Percentiles rank a stretch among this genome's conserved stretches.
Conservation (phyloP, 2,888 invertebrate genomes). For the Pandemis corylana region DNA sequence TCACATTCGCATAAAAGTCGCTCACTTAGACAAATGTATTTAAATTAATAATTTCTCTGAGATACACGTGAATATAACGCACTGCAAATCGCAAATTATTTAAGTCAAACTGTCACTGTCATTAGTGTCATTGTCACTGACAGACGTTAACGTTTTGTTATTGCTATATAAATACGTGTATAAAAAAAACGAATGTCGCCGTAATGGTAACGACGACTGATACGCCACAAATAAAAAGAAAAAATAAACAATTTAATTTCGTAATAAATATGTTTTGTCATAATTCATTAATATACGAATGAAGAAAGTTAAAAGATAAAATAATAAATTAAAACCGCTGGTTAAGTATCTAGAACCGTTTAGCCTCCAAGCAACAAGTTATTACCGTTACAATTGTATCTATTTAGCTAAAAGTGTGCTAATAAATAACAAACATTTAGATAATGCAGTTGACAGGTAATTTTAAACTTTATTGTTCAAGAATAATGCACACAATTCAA, state of each 20-base stretch:
- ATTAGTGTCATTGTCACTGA: not conserved
- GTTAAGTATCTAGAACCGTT: too few species aligned
- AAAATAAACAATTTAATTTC: too few species aligned
- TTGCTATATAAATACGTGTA: too few species aligned
- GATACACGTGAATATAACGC: slow-evolving; percentile 33
- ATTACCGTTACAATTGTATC: not conserved
- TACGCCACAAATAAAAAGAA: too few species aligned
- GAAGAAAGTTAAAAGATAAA: not conserved
- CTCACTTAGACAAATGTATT: slow-evolving; percentile 1
- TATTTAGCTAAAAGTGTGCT: not conserved
- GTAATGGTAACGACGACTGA: too few species aligned
- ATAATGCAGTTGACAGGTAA: not conserved
- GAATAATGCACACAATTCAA: not conserved
- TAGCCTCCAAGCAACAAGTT: not conserved
- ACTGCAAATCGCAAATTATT: not conserved
- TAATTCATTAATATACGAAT: not conserved
- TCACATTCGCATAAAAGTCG: slow-evolving; percentile 35
- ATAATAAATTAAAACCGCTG: too few species aligned
- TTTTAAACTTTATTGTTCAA: not conserved
- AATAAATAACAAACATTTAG: not conserved
- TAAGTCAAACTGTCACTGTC: not conserved
- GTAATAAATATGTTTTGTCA: too few species aligned
- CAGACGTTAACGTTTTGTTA: too few species aligned
- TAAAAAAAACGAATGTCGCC: too few species aligned
- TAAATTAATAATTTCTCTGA: slow-evolving; percentile 3